Percentiles rank a stretch among this genome's conserved stretches.
Evolutionary conservation across 2,888 invertebrate species (phyloP).

Genomic region (Halictus quadricinctus): DNA sequence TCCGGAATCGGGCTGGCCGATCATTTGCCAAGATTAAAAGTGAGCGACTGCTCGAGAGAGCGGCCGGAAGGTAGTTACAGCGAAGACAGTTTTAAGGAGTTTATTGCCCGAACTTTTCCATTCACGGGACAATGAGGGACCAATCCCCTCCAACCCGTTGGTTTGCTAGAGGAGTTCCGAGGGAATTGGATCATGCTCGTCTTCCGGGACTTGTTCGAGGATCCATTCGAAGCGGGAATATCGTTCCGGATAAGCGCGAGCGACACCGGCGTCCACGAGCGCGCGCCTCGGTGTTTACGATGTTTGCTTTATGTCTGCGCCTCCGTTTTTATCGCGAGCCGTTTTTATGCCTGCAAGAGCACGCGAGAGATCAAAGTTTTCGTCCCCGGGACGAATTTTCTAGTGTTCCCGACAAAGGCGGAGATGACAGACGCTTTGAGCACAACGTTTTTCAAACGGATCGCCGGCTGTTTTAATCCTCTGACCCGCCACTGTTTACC

Average conservation of each 20-base stretch:
- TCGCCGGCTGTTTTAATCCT: neutral
- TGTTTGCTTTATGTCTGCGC: slow-evolving; percentile 50
- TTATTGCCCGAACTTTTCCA: slow-evolving; percentile 18
- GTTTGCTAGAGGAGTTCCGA: neutral
- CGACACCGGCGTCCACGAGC: neutral
- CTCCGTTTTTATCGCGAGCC: slow-evolving; percentile 54
- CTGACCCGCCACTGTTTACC: neutral
- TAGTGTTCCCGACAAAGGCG: slow-evolving; percentile 24
- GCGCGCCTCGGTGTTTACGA: slow-evolving; percentile 50
- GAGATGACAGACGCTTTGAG: slow-evolving; percentile 24
- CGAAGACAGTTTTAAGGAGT: slow-evolving; percentile 10
- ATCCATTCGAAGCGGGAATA: neutral
- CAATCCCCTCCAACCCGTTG: neutral
- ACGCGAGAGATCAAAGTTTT: slow-evolving; percentile 59
- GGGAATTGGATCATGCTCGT: neutral
- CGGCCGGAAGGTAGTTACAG: neutral
- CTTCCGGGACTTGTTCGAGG: neutral
- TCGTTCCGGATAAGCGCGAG: neutral
- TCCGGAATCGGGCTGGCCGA: neutral
- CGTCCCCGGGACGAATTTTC: slow-evolving; percentile 54
- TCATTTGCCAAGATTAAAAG: slow-evolving; percentile 9
- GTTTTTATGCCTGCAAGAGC: slow-evolving; percentile 50
- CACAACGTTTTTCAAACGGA: neutral
- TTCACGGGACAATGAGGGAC: slow-evolving; percentile 11
- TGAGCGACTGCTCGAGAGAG: neutral